Base-by-base conservation (phyloP, 2,113 vertebrate species). In the Bufo bufo region DNA sequence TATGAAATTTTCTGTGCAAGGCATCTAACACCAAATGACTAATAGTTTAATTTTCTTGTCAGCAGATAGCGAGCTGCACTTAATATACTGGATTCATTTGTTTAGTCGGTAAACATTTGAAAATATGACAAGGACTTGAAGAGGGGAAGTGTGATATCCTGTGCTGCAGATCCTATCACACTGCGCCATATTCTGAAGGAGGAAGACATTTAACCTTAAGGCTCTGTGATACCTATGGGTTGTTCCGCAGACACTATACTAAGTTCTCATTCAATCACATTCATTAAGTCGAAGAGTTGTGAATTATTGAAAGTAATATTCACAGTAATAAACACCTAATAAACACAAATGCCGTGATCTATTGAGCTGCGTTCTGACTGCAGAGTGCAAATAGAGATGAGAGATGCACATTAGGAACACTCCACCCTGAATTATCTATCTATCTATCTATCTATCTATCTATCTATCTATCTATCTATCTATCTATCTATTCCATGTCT, bases 11-110 rank as follows among this genome's bases (percentile, higher is more conserved):
- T 83, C 80, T 8, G 13, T 77, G 69, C 69, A 17, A 54, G 80
- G n/a, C 17, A 66, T n/a, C 54, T 88, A 77, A 79, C 83, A 77
- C 79, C 80, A 47, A 20, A 77, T 88, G 87, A 83, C 80, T 88
- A 83, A 88, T 88, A 83, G 87, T 88, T 88, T 83, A 52, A 88
- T 88, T 88, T 88, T 88, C 87, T 88, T 84, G 87, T 83, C 87
- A 83, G 80, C 79, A 59, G 71, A 88, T 84, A 88, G 80, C 58
- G 59, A 71, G 49, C 69, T 20, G 59, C 80, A 14, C 80, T 77
- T 77, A 88, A 83, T 88, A 82, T 88, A 88, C 87, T 63, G 56
- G 4, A 83, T 87, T 87, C 47, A 88, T 88, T 88, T 77, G 87
- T 83, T n/a, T 59, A 54, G 50, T 66, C 65, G 58, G 80, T 65